phyloP scores from a whole-genome alignment of 2,113 vertebrate genomes.

The Tachysurus vachellii region DNA sequence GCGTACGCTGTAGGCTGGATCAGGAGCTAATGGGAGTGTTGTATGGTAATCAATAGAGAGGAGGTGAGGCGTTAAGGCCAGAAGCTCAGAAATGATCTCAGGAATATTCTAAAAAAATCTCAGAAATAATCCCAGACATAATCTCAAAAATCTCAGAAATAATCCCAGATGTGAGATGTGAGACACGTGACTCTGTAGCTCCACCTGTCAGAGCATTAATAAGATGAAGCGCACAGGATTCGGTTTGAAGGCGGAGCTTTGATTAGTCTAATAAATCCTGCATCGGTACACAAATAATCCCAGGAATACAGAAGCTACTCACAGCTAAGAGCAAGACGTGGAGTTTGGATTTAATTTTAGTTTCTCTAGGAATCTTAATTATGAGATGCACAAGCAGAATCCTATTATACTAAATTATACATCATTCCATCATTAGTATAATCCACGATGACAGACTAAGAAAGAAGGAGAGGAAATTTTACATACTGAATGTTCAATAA shows the following conservation, averaged over 20 bases:
- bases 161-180: background rate
- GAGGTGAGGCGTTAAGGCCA: background rate
- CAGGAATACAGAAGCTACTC: background rate
- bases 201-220: background rate
- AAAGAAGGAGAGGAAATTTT: background rate
- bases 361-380: background rate
- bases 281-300: background rate
- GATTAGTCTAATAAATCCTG: background rate
- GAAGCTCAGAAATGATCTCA: background rate
- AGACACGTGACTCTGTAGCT: background rate
- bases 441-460: background rate
- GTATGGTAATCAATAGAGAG: background rate
- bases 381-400: background rate
- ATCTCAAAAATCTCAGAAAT: too few relatives aligned
- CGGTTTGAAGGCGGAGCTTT: constrained; percentile 2
- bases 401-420: background rate
- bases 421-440: background rate
- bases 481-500: background rate
- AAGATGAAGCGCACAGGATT: too few relatives aligned
- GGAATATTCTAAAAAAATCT: background rate
- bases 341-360: background rate
- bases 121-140: too few relatives aligned
- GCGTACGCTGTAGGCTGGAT: too few relatives aligned
- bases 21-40: too few relatives aligned
- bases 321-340: background rate